Evolutionary conservation across 2,113 vertebrate species (phyloP).

Genomic region (Stictonetta naevosa): DNA sequence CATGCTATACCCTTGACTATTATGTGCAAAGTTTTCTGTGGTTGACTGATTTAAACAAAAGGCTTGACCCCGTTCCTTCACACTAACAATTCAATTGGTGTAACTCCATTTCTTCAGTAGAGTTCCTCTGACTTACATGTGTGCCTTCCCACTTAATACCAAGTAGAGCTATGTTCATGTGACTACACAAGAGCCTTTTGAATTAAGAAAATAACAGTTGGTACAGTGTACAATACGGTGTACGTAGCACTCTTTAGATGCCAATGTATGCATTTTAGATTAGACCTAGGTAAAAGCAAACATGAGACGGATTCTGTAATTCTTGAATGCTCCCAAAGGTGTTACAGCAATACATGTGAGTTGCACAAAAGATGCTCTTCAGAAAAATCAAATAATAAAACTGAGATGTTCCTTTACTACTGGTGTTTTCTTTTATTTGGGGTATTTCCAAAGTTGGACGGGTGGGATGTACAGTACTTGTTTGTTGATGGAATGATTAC

Average conservation of each 20-base stretch:
- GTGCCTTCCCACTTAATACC: not conserved
- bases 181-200: not conserved
- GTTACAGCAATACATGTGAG: not conserved
- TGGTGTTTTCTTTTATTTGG: constrained; percentile 22
- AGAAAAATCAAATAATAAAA: not conserved
- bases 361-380: not conserved
- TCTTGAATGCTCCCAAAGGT: not conserved
- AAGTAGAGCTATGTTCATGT: not conserved
- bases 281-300: not conserved
- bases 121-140: not conserved
- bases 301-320: not conserved
- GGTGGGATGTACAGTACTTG: not conserved
- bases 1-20: not conserved
- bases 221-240: not conserved
- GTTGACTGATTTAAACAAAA: not conserved
- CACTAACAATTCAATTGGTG: not conserved
- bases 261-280: not conserved
- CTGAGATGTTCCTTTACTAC: not conserved
- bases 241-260: not conserved
- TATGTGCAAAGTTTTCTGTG: not conserved
- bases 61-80: not conserved
- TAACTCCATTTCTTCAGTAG: not conserved
- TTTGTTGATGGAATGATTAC: constrained; percentile 47
- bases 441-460: not conserved
- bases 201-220: not conserved